These are phyloP conservation scores for Solenopsis fugax DNA, from an alignment of 1,140 invertebrate genomes.

Conservation along the genomic window DNA sequence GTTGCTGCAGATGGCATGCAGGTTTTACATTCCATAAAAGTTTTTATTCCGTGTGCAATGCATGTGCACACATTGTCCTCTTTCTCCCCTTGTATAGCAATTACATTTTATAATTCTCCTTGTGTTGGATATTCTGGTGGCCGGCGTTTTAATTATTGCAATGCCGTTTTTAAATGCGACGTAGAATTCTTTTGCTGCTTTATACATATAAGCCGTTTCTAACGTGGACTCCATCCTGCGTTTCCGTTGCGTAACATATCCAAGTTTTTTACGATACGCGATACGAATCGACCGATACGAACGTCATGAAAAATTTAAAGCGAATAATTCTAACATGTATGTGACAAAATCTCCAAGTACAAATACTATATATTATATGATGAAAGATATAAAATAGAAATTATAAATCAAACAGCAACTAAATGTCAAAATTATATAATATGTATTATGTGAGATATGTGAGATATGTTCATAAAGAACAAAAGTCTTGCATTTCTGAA, in stretches of 20 bases:
- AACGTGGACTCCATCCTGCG: background rate
- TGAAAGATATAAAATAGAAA: background rate
- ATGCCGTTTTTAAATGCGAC: constrained; percentile 42
- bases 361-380: background rate
- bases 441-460: background rate
- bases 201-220: constrained; percentile 30
- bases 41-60: constrained; percentile 41
- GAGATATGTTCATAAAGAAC: background rate
- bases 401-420: background rate
- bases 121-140: constrained; percentile 30
- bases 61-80: constrained; percentile 30
- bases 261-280: constrained; percentile 13
- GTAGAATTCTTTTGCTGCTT: constrained; percentile 36
- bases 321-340: background rate
- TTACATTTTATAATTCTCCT: constrained; percentile 63
- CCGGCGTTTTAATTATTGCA: constrained; percentile 70
- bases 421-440: background rate
- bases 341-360: background rate
- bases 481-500: background rate
- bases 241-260: constrained; percentile 30
- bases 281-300: constrained; percentile 5
- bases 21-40: constrained; percentile 48
- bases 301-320: background rate
- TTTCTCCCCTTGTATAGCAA: constrained; percentile 43
- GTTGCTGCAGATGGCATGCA: background rate